Evolutionary conservation across 2,888 invertebrate genomes (phyloP), one percentile per base, ranked within the genome.

Genomic region (Aporophyla lueneburgensis): DNA sequence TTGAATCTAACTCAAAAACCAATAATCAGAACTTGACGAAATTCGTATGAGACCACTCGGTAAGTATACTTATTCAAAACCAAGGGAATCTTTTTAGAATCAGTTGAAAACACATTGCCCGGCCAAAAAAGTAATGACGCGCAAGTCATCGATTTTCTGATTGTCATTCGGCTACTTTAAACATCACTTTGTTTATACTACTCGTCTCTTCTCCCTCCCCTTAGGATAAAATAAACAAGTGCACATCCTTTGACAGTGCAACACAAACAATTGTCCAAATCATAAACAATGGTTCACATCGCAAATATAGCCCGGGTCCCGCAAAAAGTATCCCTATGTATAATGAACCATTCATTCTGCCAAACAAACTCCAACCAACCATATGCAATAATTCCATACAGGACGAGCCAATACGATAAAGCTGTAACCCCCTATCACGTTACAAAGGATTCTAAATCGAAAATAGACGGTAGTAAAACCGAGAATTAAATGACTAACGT

Each of bases 291-390:
- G 93, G 95, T 95, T 92, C 93, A 96, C 95, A 95, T 95, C 91
- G 96, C 96, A 96, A 96, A 96, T 95, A 96, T 95, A 94, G 95
- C 95, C 94, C 92, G 91, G 89, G 89, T 89, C 92, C 93, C 92
- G 92, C 86, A 93, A 95, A 93, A 93, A 94, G 94, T 94, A 95
- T 94, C 95, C 95, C 96, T 91, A 92, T 94, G 92, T 92, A 96
- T 96, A 96, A 96, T 95, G 96, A 96, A 95, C 95, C 96, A 96
- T 96, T 96, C 96, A 96, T 95, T 92, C 96, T 94, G 91, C 93
- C 96, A 96, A 96, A 96, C 96, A 96, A 94, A 95, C 94, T 96
- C 95, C 96, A 93, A 93, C 96, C 96, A 95, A 96, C 96, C 96
- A 96, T 96, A 96, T 95, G 96, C 96, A 96, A 96, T 96, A 96